phyloP scores from a whole-genome alignment of 2,797 vertebrate species.

The Lagorchestes hirsutus region DNA sequence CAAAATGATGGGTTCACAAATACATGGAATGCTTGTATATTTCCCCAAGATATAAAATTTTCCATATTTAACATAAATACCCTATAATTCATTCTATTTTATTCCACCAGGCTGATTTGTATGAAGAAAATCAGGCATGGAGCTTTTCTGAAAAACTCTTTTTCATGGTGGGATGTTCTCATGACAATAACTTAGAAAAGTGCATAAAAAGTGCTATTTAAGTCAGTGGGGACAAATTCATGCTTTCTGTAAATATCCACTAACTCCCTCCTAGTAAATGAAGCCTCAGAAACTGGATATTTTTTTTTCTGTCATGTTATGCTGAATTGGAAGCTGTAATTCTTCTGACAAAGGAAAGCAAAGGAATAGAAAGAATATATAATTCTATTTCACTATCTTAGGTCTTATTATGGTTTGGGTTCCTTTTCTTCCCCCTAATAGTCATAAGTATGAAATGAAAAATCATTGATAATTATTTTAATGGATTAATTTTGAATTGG shows the following conservation, averaged over 20 bases:
- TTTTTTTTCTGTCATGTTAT: not conserved
- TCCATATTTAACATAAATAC: not conserved
- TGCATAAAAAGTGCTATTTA: not conserved
- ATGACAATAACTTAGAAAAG: not conserved
- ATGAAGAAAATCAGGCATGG: not conserved
- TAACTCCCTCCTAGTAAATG: not conserved
- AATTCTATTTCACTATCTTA: not conserved
- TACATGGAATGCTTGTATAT: not conserved
- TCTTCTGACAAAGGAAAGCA: not conserved
- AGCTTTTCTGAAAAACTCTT: not conserved
- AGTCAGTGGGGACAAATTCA: not conserved
- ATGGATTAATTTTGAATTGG: not conserved
- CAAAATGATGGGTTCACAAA: not conserved
- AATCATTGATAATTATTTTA: not conserved
- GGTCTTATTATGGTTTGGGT: not conserved
- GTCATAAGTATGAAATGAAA: not conserved
- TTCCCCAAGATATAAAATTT: not conserved
- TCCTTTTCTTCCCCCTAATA: not conserved
- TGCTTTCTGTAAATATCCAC: not conserved
- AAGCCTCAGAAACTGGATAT: not conserved
- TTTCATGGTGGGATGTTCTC: not conserved
- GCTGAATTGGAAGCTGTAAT: not conserved
- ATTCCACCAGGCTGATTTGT: not conserved
- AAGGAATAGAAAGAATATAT: not conserved
- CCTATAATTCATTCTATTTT: not conserved